Evolutionary conservation across 2,888 invertebrate genomes (phyloP).

Genomic region (Ormyrus nitidulus): DNA sequence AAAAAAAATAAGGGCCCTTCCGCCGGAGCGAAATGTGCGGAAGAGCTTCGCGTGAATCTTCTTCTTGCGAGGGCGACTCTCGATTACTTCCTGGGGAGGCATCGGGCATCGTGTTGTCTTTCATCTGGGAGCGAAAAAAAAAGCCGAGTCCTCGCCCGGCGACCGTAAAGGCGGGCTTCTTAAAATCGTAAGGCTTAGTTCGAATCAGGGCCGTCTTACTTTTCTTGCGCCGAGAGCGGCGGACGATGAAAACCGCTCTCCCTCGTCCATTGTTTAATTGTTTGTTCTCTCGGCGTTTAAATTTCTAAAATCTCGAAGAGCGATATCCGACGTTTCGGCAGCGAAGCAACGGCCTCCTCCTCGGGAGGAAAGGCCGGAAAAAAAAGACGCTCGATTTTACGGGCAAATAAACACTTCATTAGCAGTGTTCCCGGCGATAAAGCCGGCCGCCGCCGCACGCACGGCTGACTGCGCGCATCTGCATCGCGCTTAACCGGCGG

Average conservation of each 20-base stretch:
- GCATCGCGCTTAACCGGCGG: no score
- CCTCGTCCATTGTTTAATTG: neutral
- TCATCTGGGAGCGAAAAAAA: conserved; percentile 9
- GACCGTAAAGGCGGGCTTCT: conserved; percentile 32
- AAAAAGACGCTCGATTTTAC: no score
- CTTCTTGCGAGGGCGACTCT: neutral
- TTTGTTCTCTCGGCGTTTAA: no score
- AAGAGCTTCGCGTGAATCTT: conserved; percentile 21
- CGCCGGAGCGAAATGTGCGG: conserved; percentile 6
- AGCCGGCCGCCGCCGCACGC: no score
- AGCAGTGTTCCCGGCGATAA: no score
- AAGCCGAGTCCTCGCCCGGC: conserved; percentile 12
- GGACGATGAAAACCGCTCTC: conserved; percentile 19
- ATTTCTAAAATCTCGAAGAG: no score
- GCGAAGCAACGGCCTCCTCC: no score
- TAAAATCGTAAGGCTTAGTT: conserved; percentile 42
- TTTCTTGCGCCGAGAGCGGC: conserved; percentile 11
- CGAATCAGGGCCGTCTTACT: conserved; percentile 43
- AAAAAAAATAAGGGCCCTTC: conserved; percentile 12
- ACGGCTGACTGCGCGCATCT: no score
- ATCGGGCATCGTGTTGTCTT: conserved; percentile 1
- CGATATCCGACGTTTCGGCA: no score
- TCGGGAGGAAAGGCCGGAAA: no score
- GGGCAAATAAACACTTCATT: no score
- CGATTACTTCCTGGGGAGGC: neutral